Evolutionary conservation across 2,888 invertebrate species (phyloP).

Genomic region (Liodrosophila aerea): DNA sequence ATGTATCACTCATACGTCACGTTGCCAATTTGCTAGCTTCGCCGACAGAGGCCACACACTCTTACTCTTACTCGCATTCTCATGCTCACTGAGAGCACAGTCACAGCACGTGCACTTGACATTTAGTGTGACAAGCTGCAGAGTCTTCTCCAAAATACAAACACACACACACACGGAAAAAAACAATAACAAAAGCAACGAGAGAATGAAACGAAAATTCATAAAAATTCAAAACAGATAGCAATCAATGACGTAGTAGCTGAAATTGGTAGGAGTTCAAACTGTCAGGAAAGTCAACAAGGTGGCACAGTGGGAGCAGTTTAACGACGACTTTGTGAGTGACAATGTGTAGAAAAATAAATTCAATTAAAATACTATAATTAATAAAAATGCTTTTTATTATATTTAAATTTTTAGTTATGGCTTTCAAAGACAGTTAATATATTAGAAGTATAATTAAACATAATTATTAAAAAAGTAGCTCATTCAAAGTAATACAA

Average conservation of each 20-base stretch:
- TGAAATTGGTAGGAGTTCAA: constrained; percentile 19
- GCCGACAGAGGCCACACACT: constrained; percentile 29
- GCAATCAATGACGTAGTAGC: constrained; percentile 58
- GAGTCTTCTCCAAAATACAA: constrained; percentile 29
- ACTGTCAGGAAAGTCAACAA: constrained; percentile 13
- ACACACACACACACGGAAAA: constrained; percentile 19
- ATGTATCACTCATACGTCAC: constrained; percentile 69
- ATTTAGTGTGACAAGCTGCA: constrained; percentile 65
- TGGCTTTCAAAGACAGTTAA: too few species aligned
- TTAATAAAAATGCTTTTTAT: background rate
- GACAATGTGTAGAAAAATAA: too few species aligned
- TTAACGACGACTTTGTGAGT: too few species aligned
- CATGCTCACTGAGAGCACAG: constrained; percentile 12
- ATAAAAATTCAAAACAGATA: constrained; percentile 65
- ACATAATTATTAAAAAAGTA: background rate
- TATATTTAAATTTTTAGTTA: too few species aligned
- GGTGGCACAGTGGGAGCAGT: constrained; percentile 34
- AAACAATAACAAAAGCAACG: constrained; percentile 15
- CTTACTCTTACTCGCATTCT: constrained; percentile 1
- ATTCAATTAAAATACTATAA: constrained; percentile 1
- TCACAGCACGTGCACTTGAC: constrained; percentile 71
- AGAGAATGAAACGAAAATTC: constrained; percentile 26
- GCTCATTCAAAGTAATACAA: too few species aligned
- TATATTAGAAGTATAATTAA: background rate
- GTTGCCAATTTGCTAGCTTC: constrained; percentile 47